Evolutionary conservation across 2,888 invertebrate species (phyloP).

Genomic region (Eupithecia centaureata): DNA sequence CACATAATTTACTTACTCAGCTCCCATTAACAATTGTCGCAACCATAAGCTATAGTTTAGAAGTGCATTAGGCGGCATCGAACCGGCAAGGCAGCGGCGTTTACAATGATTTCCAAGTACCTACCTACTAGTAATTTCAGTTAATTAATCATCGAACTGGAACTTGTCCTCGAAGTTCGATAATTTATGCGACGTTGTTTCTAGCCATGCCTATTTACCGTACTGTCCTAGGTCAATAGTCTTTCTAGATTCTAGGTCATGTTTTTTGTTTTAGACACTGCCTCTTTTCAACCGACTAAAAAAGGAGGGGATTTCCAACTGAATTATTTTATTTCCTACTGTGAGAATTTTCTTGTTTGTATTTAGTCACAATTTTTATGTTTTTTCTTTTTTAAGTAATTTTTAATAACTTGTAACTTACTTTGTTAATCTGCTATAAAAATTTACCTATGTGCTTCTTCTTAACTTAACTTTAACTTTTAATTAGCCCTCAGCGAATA

Average conservation of each 20-base stretch:
- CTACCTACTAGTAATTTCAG: neutral
- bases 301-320: too few relatives aligned
- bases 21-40: neutral
- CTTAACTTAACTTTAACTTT: too few relatives aligned
- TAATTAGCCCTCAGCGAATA: too few relatives aligned
- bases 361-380: too few relatives aligned
- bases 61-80: neutral
- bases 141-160: neutral
- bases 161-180: neutral
- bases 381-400: too few relatives aligned
- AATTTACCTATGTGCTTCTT: too few relatives aligned
- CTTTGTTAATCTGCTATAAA: too few relatives aligned
- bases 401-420: too few relatives aligned
- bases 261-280: too few relatives aligned
- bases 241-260: neutral
- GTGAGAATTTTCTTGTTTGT: too few relatives aligned
- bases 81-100: neutral
- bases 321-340: too few relatives aligned
- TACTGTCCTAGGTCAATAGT: neutral
- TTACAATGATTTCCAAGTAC: neutral
- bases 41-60: neutral
- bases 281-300: too few relatives aligned
- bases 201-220: neutral
- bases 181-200: neutral
- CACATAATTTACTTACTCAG: neutral